phyloP scores from a whole-genome alignment of 2,113 vertebrate genomes.

The Nematolebias whitei region DNA sequence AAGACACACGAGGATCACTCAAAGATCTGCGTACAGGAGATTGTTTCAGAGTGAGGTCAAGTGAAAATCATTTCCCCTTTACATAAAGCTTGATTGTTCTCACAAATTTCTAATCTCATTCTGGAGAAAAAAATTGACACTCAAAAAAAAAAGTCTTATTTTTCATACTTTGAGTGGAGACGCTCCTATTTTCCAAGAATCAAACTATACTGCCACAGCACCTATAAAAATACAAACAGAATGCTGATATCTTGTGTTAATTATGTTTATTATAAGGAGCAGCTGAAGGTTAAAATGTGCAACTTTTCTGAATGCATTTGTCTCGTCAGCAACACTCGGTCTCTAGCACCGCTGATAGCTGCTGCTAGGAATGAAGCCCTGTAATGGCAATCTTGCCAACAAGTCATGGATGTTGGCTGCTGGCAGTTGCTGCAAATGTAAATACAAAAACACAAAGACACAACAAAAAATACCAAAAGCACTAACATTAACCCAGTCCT shows the following conservation, averaged over 20 bases:
- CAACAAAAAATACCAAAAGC: slow-evolving; percentile 44
- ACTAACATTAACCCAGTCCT: slow-evolving; percentile 8
- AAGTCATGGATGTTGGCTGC: slow-evolving; percentile 59
- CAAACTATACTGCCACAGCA: too few species aligned
- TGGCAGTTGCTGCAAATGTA: slow-evolving; percentile 37
- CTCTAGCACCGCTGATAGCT: slow-evolving; percentile 36
- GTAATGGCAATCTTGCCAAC: slow-evolving; percentile 68
- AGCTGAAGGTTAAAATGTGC: neutral
- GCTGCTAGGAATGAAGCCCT: slow-evolving; percentile 51
- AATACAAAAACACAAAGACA: slow-evolving; percentile 25
- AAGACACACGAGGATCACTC: slow-evolving; percentile 29
- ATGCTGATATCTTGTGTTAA: neutral
- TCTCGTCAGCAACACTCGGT: slow-evolving; percentile 19
- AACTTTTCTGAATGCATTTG: neutral
- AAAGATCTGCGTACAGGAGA: slow-evolving; percentile 32
- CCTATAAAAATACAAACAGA: slow-evolving; percentile 44
- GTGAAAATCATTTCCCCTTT: slow-evolving; percentile 32
- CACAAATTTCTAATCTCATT: slow-evolving; percentile 1
- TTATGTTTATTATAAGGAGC: neutral
- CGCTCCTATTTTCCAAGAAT: too few species aligned
- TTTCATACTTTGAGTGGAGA: too few species aligned
- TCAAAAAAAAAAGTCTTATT: too few species aligned
- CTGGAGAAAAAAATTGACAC: too few species aligned
- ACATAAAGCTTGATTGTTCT: slow-evolving; percentile 45
- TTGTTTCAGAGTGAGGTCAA: slow-evolving; percentile 51